Conservation (phyloP, 1,140 invertebrate species). For the Cydia splendana region DNA sequence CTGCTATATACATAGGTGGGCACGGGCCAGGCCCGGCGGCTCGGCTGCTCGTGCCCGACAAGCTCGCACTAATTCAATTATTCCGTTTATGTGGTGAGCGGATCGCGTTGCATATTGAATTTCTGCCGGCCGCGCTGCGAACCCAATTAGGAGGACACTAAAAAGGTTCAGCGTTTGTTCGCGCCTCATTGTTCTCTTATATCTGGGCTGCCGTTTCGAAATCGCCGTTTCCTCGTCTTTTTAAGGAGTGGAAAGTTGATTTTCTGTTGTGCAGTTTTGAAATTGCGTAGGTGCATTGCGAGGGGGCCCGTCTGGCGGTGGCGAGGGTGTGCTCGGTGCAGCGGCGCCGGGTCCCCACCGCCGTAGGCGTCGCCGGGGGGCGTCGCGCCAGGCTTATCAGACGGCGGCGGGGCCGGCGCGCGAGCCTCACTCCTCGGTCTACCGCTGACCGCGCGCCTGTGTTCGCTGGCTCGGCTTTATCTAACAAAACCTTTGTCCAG, state of each 20-base stretch:
- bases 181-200: constrained; percentile 71
- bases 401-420: constrained; percentile 73
- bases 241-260: constrained; percentile 77
- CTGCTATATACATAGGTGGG: constrained; percentile 54
- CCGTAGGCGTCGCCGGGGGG: constrained; percentile 78
- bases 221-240: constrained; percentile 70
- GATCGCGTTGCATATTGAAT: constrained; percentile 75
- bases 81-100: constrained; percentile 72
- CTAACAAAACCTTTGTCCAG: constrained; percentile 79
- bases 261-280: constrained; percentile 68
- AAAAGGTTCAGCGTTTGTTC: constrained; percentile 70
- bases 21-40: constrained; percentile 40
- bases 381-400: constrained; percentile 78
- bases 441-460: constrained; percentile 69
- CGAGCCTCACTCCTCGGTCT: constrained; percentile 75
- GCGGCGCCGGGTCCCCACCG: constrained; percentile 64
- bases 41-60: constrained; percentile 54
- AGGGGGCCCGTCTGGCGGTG: constrained; percentile 66
- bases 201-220: constrained; percentile 71
- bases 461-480: constrained; percentile 68
- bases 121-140: constrained; percentile 53
- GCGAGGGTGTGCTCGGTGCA: constrained; percentile 43
- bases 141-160: constrained; percentile 74
- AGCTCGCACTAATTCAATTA: constrained; percentile 73
- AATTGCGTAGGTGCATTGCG: constrained; percentile 73